Evolutionary conservation across 2,888 invertebrate genomes (phyloP).

Genomic region (Scaptomyza reducta): DNA sequence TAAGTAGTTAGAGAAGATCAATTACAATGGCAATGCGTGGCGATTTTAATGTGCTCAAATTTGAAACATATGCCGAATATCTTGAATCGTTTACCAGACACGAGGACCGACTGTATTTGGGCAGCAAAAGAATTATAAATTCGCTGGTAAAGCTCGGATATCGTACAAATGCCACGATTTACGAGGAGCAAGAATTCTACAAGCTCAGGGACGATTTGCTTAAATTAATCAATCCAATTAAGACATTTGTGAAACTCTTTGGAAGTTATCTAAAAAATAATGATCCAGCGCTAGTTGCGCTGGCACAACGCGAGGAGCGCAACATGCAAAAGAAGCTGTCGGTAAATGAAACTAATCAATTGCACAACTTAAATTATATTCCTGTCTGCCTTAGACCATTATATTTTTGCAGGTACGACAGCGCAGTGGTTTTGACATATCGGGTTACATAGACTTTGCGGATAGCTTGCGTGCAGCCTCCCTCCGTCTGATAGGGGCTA

Average conservation of each 20-base stretch:
- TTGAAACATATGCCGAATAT: conserved; percentile 89
- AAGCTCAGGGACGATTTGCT: conserved; percentile 86
- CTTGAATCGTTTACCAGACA: conserved; percentile 90
- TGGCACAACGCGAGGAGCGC: conserved; percentile 86
- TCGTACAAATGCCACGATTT: conserved; percentile 84
- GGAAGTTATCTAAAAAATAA: conserved; percentile 86
- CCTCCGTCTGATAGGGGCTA: conserved; percentile 10
- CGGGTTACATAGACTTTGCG: conserved; percentile 60
- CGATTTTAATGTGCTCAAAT: conserved; percentile 67
- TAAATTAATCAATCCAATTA: conserved; percentile 86
- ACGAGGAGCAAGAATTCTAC: conserved; percentile 87
- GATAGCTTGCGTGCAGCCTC: conserved; percentile 38
- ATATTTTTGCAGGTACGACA: conserved; percentile 53
- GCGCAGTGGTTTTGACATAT: conserved; percentile 55
- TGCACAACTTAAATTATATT: not conserved
- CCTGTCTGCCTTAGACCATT: conserved; percentile 39
- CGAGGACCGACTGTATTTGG: conserved; percentile 90
- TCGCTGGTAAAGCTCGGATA: conserved; percentile 92
- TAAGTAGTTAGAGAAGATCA: not conserved
- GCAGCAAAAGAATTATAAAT: conserved; percentile 88
- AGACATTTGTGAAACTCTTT: conserved; percentile 84
- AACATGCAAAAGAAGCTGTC: conserved; percentile 91
- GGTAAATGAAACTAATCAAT: conserved; percentile 80
- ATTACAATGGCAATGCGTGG: conserved; percentile 12
- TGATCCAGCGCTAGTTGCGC: conserved; percentile 88